A percentile compares a stretch with the other conserved stretches of the same genome.
Evolutionary conservation across 1,140 invertebrate species (phyloP).

Genomic region (Pentalonia nigronervosa): DNA sequence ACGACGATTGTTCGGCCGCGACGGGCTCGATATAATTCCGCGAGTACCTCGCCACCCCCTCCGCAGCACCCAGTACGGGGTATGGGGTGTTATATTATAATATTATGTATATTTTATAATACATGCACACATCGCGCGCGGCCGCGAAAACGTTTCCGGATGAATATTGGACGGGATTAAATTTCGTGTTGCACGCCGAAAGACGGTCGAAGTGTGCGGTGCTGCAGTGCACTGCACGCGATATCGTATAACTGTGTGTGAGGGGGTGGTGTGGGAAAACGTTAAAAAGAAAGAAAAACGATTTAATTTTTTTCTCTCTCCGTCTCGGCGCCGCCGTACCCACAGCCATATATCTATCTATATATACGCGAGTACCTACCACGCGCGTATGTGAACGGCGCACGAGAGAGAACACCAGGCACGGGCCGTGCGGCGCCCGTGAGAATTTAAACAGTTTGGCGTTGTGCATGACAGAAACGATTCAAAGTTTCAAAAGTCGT

Average conservation of each 20-base stretch:
- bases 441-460: slow-evolving; percentile 57
- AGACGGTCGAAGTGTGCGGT: background rate
- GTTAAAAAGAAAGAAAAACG: slow-evolving; percentile 12
- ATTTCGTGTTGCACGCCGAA: background rate
- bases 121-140: background rate
- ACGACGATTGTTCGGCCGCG: background rate
- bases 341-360: background rate
- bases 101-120: background rate
- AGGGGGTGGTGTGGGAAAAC: background rate
- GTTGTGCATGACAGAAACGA: slow-evolving; percentile 58
- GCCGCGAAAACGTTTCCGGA: background rate
- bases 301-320: background rate
- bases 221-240: background rate
- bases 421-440: slow-evolving; percentile 33
- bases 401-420: slow-evolving; percentile 37
- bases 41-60: background rate
- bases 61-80: background rate
- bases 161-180: slow-evolving; percentile 40
- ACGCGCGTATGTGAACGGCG: background rate
- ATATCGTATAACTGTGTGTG: background rate
- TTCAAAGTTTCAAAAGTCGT: slow-evolving; percentile 55
- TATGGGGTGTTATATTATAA: background rate
- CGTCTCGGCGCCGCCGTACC: background rate
- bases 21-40: background rate
- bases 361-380: background rate